A percentile compares a stretch with the other conserved stretches of the same genome.
Conservation (phyloP, 1,140 invertebrate genomes). For the Tribolium madens region DNA sequence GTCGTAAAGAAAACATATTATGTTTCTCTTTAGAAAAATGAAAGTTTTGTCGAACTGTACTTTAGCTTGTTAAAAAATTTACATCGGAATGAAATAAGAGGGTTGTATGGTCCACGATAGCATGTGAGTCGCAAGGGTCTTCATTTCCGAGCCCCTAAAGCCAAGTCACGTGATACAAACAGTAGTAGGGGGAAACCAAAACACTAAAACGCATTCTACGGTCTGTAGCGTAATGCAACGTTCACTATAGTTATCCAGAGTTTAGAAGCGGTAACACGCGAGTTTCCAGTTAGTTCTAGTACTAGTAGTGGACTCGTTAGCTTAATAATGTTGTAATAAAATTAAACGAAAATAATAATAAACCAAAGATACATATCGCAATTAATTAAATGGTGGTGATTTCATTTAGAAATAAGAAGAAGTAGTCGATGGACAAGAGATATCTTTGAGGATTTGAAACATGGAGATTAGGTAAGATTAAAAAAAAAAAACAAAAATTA, state of each 20-base stretch:
- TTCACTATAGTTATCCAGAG: constrained; percentile 16
- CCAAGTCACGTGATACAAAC: constrained; percentile 52
- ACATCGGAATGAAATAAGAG: neutral
- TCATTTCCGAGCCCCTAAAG: neutral
- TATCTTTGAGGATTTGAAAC: neutral
- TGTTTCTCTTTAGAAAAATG: too few relatives aligned
- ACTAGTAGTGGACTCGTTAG: neutral
- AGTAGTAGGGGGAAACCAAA: constrained; percentile 49
- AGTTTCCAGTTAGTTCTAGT: neutral
- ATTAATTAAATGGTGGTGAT: neutral
- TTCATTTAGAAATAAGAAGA: neutral
- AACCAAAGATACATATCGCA: constrained; percentile 6
- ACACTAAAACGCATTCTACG: constrained; percentile 33
- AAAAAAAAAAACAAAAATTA: too few relatives aligned
- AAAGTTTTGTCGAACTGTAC: neutral
- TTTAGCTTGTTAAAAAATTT: neutral
- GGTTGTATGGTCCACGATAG: neutral
- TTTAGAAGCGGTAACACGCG: constrained; percentile 6
- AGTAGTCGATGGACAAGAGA: neutral
- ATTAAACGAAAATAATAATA: neutral
- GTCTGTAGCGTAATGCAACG: constrained; percentile 50
- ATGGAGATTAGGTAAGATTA: neutral
- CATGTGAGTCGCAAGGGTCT: neutral
- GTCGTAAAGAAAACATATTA: too few relatives aligned
- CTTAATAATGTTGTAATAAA: neutral